Base-by-base conservation (phyloP, 2,888 invertebrate genomes). In the Nomada hirtipes region DNA sequence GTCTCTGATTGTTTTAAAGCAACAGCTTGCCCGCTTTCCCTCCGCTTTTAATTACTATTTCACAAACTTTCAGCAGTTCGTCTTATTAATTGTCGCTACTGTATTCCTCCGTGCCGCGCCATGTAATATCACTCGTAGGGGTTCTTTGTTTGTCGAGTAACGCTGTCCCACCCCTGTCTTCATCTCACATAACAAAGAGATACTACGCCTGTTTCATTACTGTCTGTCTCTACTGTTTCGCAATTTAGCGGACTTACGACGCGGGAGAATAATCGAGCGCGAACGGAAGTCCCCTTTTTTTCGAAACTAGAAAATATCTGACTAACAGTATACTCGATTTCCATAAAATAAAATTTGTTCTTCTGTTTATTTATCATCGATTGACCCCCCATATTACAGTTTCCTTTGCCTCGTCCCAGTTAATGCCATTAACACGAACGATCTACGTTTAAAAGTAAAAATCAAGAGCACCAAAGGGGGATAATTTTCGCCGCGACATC, bases 21-120 rank as follows among this genome's bases (percentile, higher is more conserved):
- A 36, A 36, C 36, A 36, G 0, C 36, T 36, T 36, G 29, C 7
- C 36, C 23, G 23, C 7, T 7, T n/a, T 50, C 15, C 13, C n/a
- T n/a, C 29, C 4, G 26, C 4, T n/a, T 13, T 67, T 53, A 52
- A 67, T 67, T 52, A 67, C 52, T 23, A 36, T 67, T 29, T 67
- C 20, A 53, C n/a, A 52, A 67, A 67, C 36, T 53, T 52, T 36
- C 36, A 9, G 20, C 52, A 36, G 9, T 67, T 36, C 29, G 52
- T 52, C 67, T 52, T 53, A 20, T 52, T 52, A 67, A 65, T 65
- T 65, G 65, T 65, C 7, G 9, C 13, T 26, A 7, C 15, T 29
- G 23, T 52, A 9, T 18, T 52, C 15, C 29, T 65, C 15, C 18
- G 15, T 29, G 13, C 7, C 23, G 9, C 29, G 20, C 52, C n/a